A percentile compares a stretch with the other conserved stretches of the same genome.
Evolutionary conservation across 2,113 vertebrate species (phyloP).

Genomic region (Coptodon rendalli): DNA sequence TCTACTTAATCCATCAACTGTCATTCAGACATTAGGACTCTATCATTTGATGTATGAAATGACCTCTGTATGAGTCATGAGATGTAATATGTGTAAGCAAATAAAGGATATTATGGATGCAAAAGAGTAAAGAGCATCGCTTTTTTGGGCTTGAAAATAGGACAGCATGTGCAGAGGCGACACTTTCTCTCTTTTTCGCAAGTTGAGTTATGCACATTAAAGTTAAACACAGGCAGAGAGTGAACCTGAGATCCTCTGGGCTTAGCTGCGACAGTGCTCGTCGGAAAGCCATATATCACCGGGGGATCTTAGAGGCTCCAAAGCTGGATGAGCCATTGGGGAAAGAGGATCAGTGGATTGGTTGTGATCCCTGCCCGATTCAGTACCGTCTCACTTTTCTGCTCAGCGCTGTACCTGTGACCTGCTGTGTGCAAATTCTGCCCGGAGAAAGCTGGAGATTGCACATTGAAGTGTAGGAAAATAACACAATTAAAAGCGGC

Average conservation of each 20-base stretch:
- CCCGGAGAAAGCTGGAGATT: background rate
- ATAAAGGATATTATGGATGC: conserved; percentile 60
- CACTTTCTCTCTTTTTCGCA: background rate
- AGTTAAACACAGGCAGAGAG: background rate
- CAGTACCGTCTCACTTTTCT: conserved; percentile 14
- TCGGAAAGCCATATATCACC: conserved; percentile 55
- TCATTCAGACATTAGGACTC: conserved; percentile 30
- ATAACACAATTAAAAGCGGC: background rate
- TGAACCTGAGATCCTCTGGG: conserved; percentile 2
- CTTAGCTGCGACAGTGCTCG: conserved; percentile 9
- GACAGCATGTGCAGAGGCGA: background rate
- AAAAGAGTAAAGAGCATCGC: background rate
- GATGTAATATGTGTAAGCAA: conserved; percentile 58
- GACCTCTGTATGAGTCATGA: conserved; percentile 45
- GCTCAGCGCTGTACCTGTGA: background rate
- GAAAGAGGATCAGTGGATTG: conserved; percentile 73
- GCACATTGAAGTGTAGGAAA: background rate
- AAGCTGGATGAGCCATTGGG: conserved; percentile 72
- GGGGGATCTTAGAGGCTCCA: conserved; percentile 61
- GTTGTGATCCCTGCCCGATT: conserved; percentile 37
- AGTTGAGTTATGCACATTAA: background rate
- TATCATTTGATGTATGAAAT: conserved; percentile 39
- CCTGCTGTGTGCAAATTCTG: background rate
- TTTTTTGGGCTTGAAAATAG: background rate
- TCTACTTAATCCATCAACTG: conserved; percentile 9